Evolutionary conservation across 2,888 invertebrate species (phyloP), one percentile per base, ranked within the genome.

Genomic region (Dascillus cervinus): DNA sequence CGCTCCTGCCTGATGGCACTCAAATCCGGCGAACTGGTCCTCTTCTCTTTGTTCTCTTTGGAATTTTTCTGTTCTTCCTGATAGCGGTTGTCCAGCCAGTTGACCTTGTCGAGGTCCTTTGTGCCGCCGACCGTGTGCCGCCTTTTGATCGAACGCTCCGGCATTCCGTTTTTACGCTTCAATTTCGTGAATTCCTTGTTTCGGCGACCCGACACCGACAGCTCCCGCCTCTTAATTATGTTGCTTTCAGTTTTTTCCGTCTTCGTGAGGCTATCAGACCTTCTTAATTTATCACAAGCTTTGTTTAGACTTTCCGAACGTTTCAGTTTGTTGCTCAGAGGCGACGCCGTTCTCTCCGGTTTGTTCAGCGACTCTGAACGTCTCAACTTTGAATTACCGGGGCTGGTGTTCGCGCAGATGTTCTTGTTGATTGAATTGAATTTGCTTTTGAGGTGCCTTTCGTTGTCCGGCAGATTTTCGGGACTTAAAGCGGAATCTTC

Each of bases 71-170:
- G 57, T 40, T 70, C 69, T n/a, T 66, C 60, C 41, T 71, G 68
- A 26, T 67, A 47, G 38, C 71, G 65, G 43, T 71, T 72, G 40
- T 73, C 72, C 32, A 70, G 50, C 71, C 72, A 73, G 23, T 71
- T 70, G 11, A 77, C 67, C 42, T 78, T 76, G 47, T 79, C 79
- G 11, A 78, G 84, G 65, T 91, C 91, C 65, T 88, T 87, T n/a
- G 87, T 86, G 31, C 92, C 91, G 40, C 91, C 91, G 4, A 92
- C 90, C 1, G 92, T 92, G 67, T 92, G 91, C 13, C 92, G 73
- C 22, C 92, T 75, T 65, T 89, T 89, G 53, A 89, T 86, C 41
- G 85, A 84, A 44, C 82, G 69, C 62, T 82, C 82, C n/a, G 78
- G 80, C 79, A 77, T 79, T 38, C 82, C 82, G 61, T 80, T 82